A percentile compares a stretch with the other conserved stretches of the same genome.
phyloP scores from a whole-genome alignment of 2,888 invertebrate genomes.

The Morpho helenor region DNA sequence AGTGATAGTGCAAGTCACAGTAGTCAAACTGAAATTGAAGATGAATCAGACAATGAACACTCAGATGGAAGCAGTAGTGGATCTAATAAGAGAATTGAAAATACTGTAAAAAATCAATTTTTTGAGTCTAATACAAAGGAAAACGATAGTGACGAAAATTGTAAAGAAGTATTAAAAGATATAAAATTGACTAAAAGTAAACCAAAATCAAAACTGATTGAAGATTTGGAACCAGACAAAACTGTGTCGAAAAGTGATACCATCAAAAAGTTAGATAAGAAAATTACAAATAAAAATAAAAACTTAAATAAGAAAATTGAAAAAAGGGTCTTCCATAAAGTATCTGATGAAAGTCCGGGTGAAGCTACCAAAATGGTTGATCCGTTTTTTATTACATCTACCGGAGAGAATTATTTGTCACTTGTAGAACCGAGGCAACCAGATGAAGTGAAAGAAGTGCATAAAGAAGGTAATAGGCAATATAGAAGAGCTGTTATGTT shows the following conservation, averaged over 20 bases:
- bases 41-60: constrained; percentile 8
- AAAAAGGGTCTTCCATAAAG: constrained; percentile 54
- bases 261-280: constrained; percentile 31
- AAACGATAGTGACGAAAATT: constrained; percentile 16
- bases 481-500: constrained; percentile 69
- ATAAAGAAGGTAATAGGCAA: constrained; percentile 62
- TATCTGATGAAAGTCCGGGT: constrained; percentile 31
- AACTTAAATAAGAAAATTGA: constrained; percentile 60
- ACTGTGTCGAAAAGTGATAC: background rate
- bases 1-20: constrained; percentile 7
- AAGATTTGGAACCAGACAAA: too few relatives aligned
- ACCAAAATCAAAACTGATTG: too few relatives aligned
- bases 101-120: constrained; percentile 9
- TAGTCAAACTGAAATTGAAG: constrained; percentile 13
- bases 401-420: constrained; percentile 68
- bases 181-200: background rate
- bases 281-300: constrained; percentile 55
- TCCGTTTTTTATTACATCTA: constrained; percentile 68
- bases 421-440: constrained; percentile 63
- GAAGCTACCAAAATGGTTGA: constrained; percentile 56
- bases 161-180: background rate
- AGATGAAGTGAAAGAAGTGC: constrained; percentile 66
- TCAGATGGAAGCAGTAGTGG: constrained; percentile 22
- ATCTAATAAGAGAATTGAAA: constrained; percentile 19
- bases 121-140: constrained; percentile 6